Evolutionary conservation across 1,140 invertebrate genomes (phyloP).

Genomic region (Asobara japonica): DNA sequence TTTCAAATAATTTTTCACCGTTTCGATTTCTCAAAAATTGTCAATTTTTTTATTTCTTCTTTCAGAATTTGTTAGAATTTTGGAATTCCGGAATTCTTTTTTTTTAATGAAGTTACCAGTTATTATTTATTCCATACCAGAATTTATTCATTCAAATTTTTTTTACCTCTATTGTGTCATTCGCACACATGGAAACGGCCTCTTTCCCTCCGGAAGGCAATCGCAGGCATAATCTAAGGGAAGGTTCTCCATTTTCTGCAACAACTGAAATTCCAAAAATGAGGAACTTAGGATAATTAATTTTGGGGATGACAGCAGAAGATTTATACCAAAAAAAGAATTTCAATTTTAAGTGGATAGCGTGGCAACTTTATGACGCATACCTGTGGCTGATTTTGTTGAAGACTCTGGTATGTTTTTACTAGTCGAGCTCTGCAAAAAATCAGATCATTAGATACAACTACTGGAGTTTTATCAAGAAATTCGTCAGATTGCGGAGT

Average conservation of each 20-base stretch:
- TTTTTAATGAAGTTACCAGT: no score
- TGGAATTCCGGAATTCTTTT: no score
- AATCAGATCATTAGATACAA: constrained; percentile 2
- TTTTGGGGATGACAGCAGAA: neutral
- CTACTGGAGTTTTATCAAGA: neutral
- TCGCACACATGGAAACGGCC: constrained; percentile 56
- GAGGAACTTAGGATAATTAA: no score
- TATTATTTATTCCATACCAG: no score
- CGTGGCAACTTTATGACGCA: no score
- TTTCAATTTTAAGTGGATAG: neutral
- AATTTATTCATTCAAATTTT: no score
- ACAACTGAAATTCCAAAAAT: neutral
- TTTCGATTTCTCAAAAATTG: no score
- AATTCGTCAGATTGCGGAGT: neutral
- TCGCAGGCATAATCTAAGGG: constrained; percentile 58
- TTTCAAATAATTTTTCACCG: no score
- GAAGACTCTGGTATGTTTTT: constrained; percentile 7
- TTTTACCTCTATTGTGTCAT: constrained; percentile 58
- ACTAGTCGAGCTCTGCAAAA: constrained; percentile 17
- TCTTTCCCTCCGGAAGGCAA: constrained; percentile 61
- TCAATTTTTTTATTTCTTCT: no score
- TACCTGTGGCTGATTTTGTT: neutral
- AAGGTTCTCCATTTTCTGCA: constrained; percentile 45
- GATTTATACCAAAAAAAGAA: constrained; percentile 27
- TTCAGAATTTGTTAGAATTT: no score